phyloP scores from a whole-genome alignment of 1,140 invertebrate species.

The Cherax destructor region DNA sequence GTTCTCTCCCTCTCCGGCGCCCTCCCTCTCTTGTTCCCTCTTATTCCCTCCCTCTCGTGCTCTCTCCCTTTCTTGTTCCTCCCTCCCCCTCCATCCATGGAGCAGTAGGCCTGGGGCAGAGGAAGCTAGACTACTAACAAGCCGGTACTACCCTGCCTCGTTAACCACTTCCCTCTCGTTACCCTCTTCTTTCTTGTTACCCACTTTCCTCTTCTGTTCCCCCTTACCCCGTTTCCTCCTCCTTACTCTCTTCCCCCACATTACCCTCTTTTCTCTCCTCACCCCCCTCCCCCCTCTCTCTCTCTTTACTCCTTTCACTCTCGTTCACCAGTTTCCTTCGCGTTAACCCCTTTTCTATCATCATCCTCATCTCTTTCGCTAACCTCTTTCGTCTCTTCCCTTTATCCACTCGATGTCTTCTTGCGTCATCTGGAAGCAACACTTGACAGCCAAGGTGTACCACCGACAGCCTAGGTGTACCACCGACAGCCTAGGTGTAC shows the following conservation, averaged over 20 bases:
- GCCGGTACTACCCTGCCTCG: background rate
- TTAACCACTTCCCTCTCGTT: background rate
- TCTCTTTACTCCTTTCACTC: too few species aligned
- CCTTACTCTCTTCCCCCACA: background rate
- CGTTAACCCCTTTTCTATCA: background rate
- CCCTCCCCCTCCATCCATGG: background rate
- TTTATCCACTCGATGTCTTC: too few species aligned
- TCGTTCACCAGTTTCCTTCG: too few species aligned
- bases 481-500: too few species aligned
- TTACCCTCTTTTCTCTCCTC: background rate
- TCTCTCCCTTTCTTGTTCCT: background rate
- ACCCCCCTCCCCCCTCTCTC: too few species aligned
- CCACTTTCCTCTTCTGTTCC: background rate
- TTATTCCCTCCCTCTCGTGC: background rate
- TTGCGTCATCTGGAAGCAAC: too few species aligned
- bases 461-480: too few species aligned
- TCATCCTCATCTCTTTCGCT: background rate
- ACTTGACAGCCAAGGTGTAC: too few species aligned
- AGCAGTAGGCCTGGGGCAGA: background rate
- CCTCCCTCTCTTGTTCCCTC: background rate
- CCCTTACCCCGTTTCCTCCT: background rate
- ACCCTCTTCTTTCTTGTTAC: background rate
- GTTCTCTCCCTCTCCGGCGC: background rate
- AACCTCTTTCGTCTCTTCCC: background rate
- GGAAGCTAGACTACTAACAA: background rate